Conservation (phyloP, 2,797 vertebrate species). For the Calcarius lapponicus region DNA sequence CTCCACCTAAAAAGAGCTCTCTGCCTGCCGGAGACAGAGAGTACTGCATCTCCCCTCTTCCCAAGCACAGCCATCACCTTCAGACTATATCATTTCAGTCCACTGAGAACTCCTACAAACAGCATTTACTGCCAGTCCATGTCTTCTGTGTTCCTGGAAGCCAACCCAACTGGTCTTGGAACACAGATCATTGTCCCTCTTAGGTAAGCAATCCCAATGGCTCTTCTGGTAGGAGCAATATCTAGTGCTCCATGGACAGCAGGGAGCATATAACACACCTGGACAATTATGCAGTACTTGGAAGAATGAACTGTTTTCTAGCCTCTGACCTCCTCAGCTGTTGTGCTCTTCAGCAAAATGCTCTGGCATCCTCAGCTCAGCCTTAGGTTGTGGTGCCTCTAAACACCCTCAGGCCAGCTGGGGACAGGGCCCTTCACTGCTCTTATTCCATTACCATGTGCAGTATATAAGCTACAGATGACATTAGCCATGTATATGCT, state of each 20-base stretch:
- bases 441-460: not conserved
- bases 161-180: not conserved
- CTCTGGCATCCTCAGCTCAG: not conserved
- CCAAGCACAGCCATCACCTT: not conserved
- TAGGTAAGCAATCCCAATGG: not conserved
- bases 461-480: not conserved
- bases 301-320: not conserved
- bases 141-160: not conserved
- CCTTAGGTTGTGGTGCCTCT: not conserved
- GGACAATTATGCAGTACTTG: not conserved
- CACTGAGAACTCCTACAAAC: not conserved
- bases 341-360: not conserved
- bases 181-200: not conserved
- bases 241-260: not conserved
- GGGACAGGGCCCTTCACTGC: not conserved
- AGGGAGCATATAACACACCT: not conserved
- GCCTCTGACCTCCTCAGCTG: not conserved
- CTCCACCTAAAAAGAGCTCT: not conserved
- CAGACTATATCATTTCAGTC: not conserved
- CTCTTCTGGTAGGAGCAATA: not conserved
- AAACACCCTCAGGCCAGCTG: not conserved
- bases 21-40: not conserved
- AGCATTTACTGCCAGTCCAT: not conserved
- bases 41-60: not conserved
- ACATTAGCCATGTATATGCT: not conserved